A percentile compares a stretch with the other conserved stretches of the same genome.
These are phyloP conservation scores for Sebastes cheni DNA, from an alignment of 2,797 vertebrate genomes.

Conservation along the genomic window DNA sequence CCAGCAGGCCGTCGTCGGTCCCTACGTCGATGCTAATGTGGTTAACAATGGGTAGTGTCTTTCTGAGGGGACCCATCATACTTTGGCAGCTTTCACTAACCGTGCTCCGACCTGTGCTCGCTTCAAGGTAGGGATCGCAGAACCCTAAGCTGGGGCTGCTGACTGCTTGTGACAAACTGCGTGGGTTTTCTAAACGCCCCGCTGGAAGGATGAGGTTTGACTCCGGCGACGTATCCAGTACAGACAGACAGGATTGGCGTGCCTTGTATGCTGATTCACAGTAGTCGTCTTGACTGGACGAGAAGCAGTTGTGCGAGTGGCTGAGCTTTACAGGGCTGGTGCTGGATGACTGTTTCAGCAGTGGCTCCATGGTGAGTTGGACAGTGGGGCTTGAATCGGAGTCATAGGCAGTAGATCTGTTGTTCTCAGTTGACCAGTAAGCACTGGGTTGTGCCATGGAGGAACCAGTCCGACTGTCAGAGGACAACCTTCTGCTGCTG, in stretches of 20 bases:
- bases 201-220: constrained; percentile 59
- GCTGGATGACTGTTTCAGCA: constrained; percentile 72
- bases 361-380: constrained; percentile 86
- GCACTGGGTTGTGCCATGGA: constrained; percentile 53
- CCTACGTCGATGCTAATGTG: constrained; percentile 80
- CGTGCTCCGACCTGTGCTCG: constrained; percentile 52
- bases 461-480: constrained; percentile 54
- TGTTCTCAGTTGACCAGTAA: constrained; percentile 82
- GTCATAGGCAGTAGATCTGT: constrained; percentile 68
- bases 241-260: constrained; percentile 50
- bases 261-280: constrained; percentile 65
- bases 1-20: constrained; percentile 77
- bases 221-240: constrained; percentile 48
- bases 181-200: constrained; percentile 78
- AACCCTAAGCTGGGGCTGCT: constrained; percentile 83
- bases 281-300: constrained; percentile 59
- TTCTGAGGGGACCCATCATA: constrained; percentile 73
- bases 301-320: constrained; percentile 65
- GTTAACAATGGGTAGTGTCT: constrained; percentile 78
- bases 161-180: constrained; percentile 78
- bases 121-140: constrained; percentile 82
- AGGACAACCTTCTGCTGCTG: constrained; percentile 66
- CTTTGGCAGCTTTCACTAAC: constrained; percentile 72
- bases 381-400: constrained; percentile 83
- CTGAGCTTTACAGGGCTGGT: constrained; percentile 61